Evolutionary conservation across 2,797 vertebrate genomes (phyloP), one percentile per base, ranked within the genome.

Genomic region (Lateolabrax maculatus): DNA sequence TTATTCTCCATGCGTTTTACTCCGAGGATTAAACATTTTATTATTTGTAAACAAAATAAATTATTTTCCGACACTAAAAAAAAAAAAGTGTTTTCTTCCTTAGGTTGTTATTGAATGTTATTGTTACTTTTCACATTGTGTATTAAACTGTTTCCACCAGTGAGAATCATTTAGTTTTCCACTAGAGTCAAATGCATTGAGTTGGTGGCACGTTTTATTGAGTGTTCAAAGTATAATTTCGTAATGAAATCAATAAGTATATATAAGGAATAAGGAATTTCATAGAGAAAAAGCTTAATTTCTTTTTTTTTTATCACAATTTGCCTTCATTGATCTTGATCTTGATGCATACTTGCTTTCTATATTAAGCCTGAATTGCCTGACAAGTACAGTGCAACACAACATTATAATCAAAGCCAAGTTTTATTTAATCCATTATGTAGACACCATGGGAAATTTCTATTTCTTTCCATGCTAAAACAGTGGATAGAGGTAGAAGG

Each of bases 401-500:
- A 78, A 41, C 15, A 31, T 67, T 71, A 69, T 85, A 89, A 84
- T 87, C 75, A 91, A 90, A 93, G 37, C 71, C 64, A 86, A 69
- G 76, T 90, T 91, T 90, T 91, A 90, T 89, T 92, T 34, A 77
- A 85, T 82, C 72, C 78, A 89, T 71, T 89, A 85, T 80, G 66
- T 83, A 87, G 79, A 90, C 87, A 92, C 77, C 71, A 85, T 85
- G 78, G 83, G 78, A 79, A 87, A 74, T 61, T 71, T 61, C 57
- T 81, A 80, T 57, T 77, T 81, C 52, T 80, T 75, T 89, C 81
- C 86, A 91, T 85, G 82, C 84, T 82, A 84, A 87, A 92, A 83
- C 80, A 86, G 78, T 81, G 74, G 86, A 84, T 79, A 90, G 89
- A 90, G 88, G 88, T 92, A 91, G 90, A 86, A 89, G 84, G 83